These are phyloP conservation scores for Ectropis crepuscularia DNA, from an alignment of 2,888 invertebrate species.

Conservation along the genomic window DNA sequence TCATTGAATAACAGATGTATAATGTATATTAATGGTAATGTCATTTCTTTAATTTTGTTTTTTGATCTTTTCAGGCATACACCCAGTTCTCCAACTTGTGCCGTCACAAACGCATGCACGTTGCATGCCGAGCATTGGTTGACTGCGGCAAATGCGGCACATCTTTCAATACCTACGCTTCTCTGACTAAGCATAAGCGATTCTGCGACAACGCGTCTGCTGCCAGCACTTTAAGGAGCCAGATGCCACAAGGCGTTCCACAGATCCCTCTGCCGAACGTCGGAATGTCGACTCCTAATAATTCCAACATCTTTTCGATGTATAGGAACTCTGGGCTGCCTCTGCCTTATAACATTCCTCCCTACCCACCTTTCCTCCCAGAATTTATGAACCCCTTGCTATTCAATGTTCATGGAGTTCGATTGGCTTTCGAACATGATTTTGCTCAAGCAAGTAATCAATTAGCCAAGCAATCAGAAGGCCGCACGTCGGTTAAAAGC, in stretches of 20 bases:
- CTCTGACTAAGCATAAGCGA: slow-evolving; percentile 97
- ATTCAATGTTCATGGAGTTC: slow-evolving; percentile 85
- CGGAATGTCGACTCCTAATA: slow-evolving; percentile 73
- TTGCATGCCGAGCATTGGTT: slow-evolving; percentile 96
- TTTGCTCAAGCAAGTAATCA: slow-evolving; percentile 81
- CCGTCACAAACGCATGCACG: slow-evolving; percentile 99
- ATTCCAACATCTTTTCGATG: slow-evolving; percentile 88
- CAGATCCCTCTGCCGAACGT: slow-evolving; percentile 76
- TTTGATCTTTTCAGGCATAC: slow-evolving; percentile 88
- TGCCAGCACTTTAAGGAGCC: slow-evolving; percentile 75
- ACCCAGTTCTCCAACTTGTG: slow-evolving; percentile 99
- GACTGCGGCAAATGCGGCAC: slow-evolving; percentile 98
- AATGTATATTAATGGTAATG: too few species aligned
- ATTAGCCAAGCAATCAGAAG: slow-evolving; percentile 79
- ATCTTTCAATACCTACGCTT: slow-evolving; percentile 95
- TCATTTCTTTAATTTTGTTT: neutral
- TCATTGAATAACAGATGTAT: too few species aligned
- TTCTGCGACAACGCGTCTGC: slow-evolving; percentile 95
- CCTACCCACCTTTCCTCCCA: slow-evolving; percentile 85
- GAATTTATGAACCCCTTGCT: slow-evolving; percentile 87
- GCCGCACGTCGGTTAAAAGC: slow-evolving; percentile 75
- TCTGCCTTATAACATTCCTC: slow-evolving; percentile 87
- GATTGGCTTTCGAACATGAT: slow-evolving; percentile 81
- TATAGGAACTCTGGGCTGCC: slow-evolving; percentile 88
- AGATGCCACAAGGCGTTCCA: slow-evolving; percentile 71